These are phyloP conservation scores for Cryptoprocta ferox DNA, from an alignment of 2,797 vertebrate genomes.

Conservation along the genomic window DNA sequence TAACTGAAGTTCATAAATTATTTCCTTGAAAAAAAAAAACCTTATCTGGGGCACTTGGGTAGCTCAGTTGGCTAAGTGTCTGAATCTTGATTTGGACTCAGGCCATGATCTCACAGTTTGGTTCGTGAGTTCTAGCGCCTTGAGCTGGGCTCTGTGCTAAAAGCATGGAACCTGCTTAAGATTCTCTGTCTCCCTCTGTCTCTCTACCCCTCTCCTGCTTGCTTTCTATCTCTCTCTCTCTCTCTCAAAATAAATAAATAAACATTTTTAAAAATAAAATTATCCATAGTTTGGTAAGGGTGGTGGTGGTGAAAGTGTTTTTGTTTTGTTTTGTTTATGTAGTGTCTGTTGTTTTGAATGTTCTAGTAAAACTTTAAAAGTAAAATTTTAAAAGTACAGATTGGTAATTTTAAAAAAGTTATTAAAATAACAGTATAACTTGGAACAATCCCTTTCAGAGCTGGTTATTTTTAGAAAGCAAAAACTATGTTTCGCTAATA, in stretches of 20 bases:
- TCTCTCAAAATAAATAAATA: too few species aligned
- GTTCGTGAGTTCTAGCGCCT: too few species aligned
- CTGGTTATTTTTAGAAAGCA: slow-evolving; percentile 21
- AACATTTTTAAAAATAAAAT: neutral
- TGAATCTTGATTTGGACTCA: too few species aligned
- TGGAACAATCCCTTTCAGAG: neutral
- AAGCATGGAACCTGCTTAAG: too few species aligned
- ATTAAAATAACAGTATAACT: neutral
- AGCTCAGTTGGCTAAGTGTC: too few species aligned
- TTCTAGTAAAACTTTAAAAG: neutral
- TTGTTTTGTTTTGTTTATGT: neutral
- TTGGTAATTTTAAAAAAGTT: neutral
- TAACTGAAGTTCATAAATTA: neutral
- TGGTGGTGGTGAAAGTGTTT: neutral
- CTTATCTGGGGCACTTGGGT: too few species aligned
- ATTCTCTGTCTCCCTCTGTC: too few species aligned
- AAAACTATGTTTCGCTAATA: neutral
- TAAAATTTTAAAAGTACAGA: slow-evolving; percentile 1
- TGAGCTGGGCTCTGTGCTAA: too few species aligned
- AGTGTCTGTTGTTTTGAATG: neutral
- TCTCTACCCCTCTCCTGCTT: too few species aligned
- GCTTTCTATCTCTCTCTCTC: too few species aligned
- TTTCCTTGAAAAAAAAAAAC: neutral
- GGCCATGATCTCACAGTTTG: too few species aligned
- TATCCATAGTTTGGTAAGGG: neutral